Conservation (phyloP, 2,888 invertebrate genomes). For the Branchipolynoe longqiensis region DNA sequence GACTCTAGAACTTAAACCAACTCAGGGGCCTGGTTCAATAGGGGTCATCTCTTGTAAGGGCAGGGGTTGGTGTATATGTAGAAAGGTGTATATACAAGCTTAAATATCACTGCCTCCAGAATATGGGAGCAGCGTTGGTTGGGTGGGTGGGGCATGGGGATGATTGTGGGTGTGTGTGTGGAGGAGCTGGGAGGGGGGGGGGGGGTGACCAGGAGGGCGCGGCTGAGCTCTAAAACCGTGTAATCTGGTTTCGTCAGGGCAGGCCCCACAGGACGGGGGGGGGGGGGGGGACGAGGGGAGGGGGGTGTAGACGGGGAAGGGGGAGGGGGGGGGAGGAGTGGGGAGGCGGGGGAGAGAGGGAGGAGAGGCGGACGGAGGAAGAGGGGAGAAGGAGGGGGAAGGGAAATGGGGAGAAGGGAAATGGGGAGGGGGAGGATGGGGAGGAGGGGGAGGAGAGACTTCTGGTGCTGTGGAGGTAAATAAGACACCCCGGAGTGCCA, state of each 20-base stretch:
- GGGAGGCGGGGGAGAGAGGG: background rate
- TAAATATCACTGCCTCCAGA: too few relatives aligned
- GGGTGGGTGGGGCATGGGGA: background rate
- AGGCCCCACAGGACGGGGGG: background rate
- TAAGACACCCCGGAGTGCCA: too few relatives aligned
- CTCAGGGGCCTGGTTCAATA: too few relatives aligned
- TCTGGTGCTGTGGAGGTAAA: background rate
- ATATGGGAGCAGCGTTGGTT: too few relatives aligned
- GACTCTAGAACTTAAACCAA: too few relatives aligned
- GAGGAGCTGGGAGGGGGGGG: background rate
- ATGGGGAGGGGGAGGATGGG: too few relatives aligned
- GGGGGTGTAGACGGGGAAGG: background rate
- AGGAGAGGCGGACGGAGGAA: background rate
- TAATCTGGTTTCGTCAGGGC: too few relatives aligned
- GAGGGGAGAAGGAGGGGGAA: background rate
- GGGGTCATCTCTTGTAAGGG: too few relatives aligned
- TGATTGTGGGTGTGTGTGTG: background rate
- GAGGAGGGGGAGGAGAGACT: background rate
- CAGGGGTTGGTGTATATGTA: too few relatives aligned
- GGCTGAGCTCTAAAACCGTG: too few relatives aligned
- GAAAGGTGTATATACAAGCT: too few relatives aligned
- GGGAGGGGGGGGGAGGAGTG: background rate
- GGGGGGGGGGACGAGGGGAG: background rate
- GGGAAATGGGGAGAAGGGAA: background rate
- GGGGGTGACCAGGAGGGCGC: background rate